phyloP scores from a whole-genome alignment of 2,888 invertebrate species.

The Phalera bucephala region DNA sequence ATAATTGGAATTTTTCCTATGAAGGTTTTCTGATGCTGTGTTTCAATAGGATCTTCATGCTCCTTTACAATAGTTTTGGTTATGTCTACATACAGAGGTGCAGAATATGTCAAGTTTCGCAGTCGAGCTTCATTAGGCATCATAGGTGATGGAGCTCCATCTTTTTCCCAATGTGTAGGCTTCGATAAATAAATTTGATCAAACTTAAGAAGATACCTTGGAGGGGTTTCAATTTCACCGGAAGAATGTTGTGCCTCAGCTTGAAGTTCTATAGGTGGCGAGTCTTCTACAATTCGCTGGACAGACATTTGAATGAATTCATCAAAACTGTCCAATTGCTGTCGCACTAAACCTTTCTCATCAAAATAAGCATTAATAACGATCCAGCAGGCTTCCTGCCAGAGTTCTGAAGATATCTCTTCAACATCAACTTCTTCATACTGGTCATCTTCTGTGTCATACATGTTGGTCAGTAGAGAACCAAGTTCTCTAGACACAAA shows the following conservation, averaged over 20 bases:
- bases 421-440: constrained; percentile 95
- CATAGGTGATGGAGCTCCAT: constrained; percentile 99
- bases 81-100: constrained; percentile 99
- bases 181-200: constrained; percentile 99
- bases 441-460: constrained; percentile 79
- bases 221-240: constrained; percentile 96
- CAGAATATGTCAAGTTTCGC: constrained; percentile 98
- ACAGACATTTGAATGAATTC: constrained; percentile 99
- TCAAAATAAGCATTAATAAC: constrained; percentile 99
- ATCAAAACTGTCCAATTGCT: constrained; percentile 99
- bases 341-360: constrained; percentile 99
- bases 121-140: constrained; percentile 99
- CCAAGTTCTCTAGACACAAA: constrained; percentile 2
- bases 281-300: constrained; percentile 99
- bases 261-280: constrained; percentile 97
- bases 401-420: constrained; percentile 98
- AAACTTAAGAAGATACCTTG: constrained; percentile 96
- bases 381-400: constrained; percentile 99
- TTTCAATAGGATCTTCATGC: constrained; percentile 93
- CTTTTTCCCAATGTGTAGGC: constrained; percentile 99
- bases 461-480: constrained; percentile 49
- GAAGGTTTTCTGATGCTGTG: constrained; percentile 89
- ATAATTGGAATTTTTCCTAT: constrained; percentile 99
- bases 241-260: constrained; percentile 98
- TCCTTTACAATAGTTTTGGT: constrained; percentile 97